Percentiles rank a stretch among this genome's conserved stretches.
Conservation (phyloP, 2,888 invertebrate genomes). For the Xestia ashworthii region DNA sequence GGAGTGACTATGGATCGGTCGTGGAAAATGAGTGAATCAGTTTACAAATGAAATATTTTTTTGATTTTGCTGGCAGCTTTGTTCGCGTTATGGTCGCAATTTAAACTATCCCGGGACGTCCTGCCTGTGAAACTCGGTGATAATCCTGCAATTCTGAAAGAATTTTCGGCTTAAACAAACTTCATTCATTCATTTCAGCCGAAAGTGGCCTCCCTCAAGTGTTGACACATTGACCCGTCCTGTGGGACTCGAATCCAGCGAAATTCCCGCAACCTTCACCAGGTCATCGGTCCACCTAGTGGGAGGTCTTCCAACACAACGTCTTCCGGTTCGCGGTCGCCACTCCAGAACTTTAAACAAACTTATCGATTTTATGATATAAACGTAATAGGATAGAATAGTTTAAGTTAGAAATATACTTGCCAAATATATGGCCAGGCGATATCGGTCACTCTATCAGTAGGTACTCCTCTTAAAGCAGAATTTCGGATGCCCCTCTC, state of each 20-base stretch:
- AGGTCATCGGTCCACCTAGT: neutral
- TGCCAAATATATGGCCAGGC: constrained; percentile 48
- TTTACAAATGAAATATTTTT: neutral
- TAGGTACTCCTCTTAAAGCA: constrained; percentile 29
- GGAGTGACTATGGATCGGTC: no score
- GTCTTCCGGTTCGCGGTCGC: no score
- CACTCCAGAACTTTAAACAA: neutral
- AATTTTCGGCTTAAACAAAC: neutral
- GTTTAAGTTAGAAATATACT: constrained; percentile 13
- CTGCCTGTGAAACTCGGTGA: neutral
- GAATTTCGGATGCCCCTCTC: constrained; percentile 38
- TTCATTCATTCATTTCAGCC: no score
- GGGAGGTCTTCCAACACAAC: no score
- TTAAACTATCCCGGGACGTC: neutral
- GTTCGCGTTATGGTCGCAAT: neutral
- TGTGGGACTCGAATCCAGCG: no score
- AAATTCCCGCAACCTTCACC: no score
- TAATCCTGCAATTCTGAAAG: neutral
- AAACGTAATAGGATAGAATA: no score
- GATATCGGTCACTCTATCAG: constrained; percentile 51
- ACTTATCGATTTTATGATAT: neutral
- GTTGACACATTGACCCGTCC: no score
- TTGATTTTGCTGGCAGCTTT: neutral
- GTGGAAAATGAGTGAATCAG: neutral
- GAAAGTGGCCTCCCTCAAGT: no score